Percentiles rank a stretch among this genome's conserved stretches.
Conservation (phyloP, 2,797 vertebrate genomes). For the Malurus splendens region DNA sequence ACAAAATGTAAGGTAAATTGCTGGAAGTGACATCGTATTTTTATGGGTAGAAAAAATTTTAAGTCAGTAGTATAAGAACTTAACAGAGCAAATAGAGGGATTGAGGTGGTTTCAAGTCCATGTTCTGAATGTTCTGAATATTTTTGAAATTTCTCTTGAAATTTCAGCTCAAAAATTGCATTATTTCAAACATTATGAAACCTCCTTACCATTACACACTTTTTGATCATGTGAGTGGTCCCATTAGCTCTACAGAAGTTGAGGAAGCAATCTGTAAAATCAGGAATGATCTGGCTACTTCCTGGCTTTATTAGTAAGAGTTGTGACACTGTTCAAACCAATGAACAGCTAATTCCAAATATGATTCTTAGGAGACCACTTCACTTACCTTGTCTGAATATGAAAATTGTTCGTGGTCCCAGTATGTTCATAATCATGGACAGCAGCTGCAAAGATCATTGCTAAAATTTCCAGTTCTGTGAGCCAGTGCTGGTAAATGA, state of each 20-base stretch:
- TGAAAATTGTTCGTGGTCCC: constrained; percentile 98
- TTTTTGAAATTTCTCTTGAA: neutral
- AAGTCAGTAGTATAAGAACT: neutral
- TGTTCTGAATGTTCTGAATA: neutral
- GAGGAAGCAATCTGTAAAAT: neutral
- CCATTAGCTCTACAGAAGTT: neutral
- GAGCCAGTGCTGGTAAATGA: constrained; percentile 88
- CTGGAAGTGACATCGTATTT: neutral
- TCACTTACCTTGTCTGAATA: constrained; percentile 89
- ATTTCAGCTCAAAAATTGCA: neutral
- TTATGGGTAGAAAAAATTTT: neutral
- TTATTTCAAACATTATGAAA: neutral
- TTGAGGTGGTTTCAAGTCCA: neutral
- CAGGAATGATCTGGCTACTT: neutral
- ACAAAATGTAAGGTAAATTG: neutral
- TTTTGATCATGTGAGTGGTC: neutral
- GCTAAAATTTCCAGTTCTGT: constrained; percentile 98
- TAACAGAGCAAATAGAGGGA: neutral
- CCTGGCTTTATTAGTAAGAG: neutral
- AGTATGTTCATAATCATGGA: constrained; percentile 97
- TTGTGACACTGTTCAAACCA: neutral
- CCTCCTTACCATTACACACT: neutral
- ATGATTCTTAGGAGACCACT: neutral
- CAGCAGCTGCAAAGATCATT: constrained; percentile 95
- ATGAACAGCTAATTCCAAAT: neutral